Percentiles rank a stretch among this genome's conserved stretches.
Conservation (phyloP, 2,888 invertebrate species). For the Nyleta sp. region DNA sequence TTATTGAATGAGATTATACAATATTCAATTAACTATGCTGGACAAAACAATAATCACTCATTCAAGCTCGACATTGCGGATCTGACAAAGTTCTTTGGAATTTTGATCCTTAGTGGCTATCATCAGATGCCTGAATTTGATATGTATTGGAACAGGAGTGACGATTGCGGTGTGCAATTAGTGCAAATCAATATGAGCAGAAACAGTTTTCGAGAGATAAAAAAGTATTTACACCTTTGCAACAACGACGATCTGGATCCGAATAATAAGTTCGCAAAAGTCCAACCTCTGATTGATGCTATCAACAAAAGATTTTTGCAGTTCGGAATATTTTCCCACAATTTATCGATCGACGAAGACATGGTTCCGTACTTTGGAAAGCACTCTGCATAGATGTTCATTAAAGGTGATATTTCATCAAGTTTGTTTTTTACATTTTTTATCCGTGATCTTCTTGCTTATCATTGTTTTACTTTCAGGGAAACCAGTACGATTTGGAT, state of each 20-base stretch:
- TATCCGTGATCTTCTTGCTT: no score
- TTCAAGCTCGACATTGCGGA: conserved; percentile 9
- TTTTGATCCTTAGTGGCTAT: conserved; percentile 33
- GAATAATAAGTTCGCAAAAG: conserved; percentile 70
- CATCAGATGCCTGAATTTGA: conserved; percentile 17
- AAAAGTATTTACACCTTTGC: conserved; percentile 61
- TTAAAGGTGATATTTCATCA: conserved; percentile 58
- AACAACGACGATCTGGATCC: conserved; percentile 66
- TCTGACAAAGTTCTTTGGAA: conserved; percentile 25
- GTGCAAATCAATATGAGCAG: conserved; percentile 25
- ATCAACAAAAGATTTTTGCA: conserved; percentile 66
- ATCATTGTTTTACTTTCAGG: conserved; percentile 29
- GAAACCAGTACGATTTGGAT: conserved; percentile 72
- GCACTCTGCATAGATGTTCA: conserved; percentile 73
- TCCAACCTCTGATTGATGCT: conserved; percentile 66
- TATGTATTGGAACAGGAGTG: conserved; percentile 27
- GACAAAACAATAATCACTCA: conserved; percentile 23
- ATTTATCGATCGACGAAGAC: conserved; percentile 70
- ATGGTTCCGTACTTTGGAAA: conserved; percentile 69
- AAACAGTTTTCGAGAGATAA: conserved; percentile 32
- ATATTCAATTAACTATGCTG: conserved; percentile 22
- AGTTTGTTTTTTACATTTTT: conserved; percentile 1
- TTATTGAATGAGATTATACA: conserved; percentile 37
- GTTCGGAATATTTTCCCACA: conserved; percentile 67
- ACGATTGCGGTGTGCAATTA: conserved; percentile 13